Conservation (phyloP, 2,888 invertebrate genomes). For the Eilema griseolum region DNA sequence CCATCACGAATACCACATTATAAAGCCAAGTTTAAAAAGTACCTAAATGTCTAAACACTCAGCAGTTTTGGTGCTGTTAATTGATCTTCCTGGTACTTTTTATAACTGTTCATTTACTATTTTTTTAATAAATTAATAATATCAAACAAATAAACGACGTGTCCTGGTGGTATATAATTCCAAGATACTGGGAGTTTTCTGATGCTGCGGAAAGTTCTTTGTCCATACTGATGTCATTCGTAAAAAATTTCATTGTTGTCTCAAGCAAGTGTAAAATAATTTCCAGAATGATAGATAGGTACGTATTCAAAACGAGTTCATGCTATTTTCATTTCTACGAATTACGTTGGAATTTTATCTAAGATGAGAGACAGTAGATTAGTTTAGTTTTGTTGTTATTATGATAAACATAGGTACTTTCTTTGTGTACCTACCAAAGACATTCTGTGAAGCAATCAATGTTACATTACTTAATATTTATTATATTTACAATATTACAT, state of each 20-base stretch:
- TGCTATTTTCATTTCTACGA: conserved; percentile 57
- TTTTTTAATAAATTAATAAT: not conserved
- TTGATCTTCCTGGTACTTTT: conserved; percentile 37
- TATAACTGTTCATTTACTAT: conserved; percentile 35
- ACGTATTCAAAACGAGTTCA: conserved; percentile 51
- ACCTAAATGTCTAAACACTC: too few species aligned
- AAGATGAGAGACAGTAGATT: conserved; percentile 58
- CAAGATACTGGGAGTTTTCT: not conserved
- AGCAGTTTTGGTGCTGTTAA: conserved; percentile 30
- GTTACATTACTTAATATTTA: conserved; percentile 62
- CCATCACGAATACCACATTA: too few species aligned
- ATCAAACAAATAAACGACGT: not conserved
- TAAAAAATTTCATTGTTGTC: conserved; percentile 49
- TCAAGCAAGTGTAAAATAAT: conserved; percentile 55
- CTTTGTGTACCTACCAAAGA: conserved; percentile 48
- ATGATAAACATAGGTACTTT: conserved; percentile 53
- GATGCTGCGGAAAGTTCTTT: not conserved
- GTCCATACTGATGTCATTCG: conserved; percentile 48
- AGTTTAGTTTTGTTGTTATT: conserved; percentile 60
- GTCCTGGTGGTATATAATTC: too few species aligned
- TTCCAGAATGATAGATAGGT: conserved; percentile 49
- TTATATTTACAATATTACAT: conserved; percentile 67
- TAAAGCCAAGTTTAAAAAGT: too few species aligned
- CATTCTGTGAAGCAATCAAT: conserved; percentile 62
- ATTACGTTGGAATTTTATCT: conserved; percentile 70